A percentile compares a stretch with the other conserved stretches of the same genome.
phyloP scores from a whole-genome alignment of 2,113 vertebrate genomes.

The Spea multiplicata region DNA sequence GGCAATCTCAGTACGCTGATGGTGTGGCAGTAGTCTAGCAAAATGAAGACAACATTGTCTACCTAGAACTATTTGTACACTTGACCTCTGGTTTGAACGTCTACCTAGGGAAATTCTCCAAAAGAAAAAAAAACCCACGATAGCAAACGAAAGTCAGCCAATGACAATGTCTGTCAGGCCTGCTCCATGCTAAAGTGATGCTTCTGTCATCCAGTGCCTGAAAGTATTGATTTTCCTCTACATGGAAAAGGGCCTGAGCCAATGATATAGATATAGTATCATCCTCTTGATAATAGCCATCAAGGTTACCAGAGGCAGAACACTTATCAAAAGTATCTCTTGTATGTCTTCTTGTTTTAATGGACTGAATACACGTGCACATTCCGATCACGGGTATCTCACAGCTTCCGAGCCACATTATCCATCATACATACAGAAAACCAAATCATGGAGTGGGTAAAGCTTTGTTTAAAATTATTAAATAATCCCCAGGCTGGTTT shows the following conservation, averaged over 20 bases:
- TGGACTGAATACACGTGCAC: conserved; percentile 77
- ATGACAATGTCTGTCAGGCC: conserved; percentile 90
- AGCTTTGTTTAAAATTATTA: neutral
- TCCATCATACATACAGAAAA: neutral
- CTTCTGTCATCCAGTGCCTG: conserved; percentile 83
- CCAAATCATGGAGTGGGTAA: neutral
- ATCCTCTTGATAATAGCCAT: conserved; percentile 74
- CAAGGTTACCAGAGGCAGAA: conserved; percentile 93
- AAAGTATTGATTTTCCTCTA: conserved; percentile 90
- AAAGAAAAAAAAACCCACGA: too few species aligned
- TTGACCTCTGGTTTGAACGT: conserved; percentile 77
- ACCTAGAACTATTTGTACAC: conserved; percentile 69
- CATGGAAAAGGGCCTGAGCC: conserved; percentile 74
- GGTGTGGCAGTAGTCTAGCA: conserved; percentile 69
- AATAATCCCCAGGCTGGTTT: too few species aligned
- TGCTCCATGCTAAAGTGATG: conserved; percentile 95
- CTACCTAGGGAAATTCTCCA: conserved; percentile 78
- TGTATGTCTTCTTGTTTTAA: conserved; percentile 80
- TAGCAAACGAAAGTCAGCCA: conserved; percentile 90
- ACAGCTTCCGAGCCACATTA: conserved; percentile 27
- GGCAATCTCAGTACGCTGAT: conserved; percentile 53
- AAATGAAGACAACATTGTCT: conserved; percentile 63
- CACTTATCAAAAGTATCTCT: conserved; percentile 91
- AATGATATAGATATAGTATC: conserved; percentile 80
- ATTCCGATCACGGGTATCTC: conserved; percentile 63